Conservation (phyloP, 2,888 invertebrate genomes). For the Amiota minor region DNA sequence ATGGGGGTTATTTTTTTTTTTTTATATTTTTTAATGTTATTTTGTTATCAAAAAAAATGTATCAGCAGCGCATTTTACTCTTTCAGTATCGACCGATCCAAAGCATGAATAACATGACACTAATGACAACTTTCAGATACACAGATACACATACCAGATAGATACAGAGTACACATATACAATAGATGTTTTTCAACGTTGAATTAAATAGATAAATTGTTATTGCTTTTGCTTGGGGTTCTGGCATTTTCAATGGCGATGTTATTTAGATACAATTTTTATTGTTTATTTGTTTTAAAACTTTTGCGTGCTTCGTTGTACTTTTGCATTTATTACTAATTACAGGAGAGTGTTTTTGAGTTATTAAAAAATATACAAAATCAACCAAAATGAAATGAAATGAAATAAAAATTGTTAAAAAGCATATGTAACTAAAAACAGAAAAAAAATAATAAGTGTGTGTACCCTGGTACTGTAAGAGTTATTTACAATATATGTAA, state of each 20-base stretch:
- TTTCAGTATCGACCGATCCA: slow-evolving; percentile 11
- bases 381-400: background rate
- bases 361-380: background rate
- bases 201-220: background rate
- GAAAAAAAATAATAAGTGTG: too few relatives aligned
- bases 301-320: slow-evolving; percentile 22
- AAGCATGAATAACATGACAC: slow-evolving; percentile 22
- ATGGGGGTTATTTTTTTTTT: too few relatives aligned
- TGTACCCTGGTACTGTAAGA: too few relatives aligned
- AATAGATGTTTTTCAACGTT: background rate
- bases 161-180: too few relatives aligned
- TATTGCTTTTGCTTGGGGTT: slow-evolving; percentile 2
- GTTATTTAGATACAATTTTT: slow-evolving; percentile 5
- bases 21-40: background rate
- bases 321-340: slow-evolving; percentile 19
- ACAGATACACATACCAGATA: slow-evolving; percentile 12
- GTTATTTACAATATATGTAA: too few relatives aligned
- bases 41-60: slow-evolving; percentile 53
- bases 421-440: too few relatives aligned
- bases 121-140: slow-evolving; percentile 47
- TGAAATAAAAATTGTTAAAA: background rate
- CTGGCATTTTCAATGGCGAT: slow-evolving; percentile 16
- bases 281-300: background rate
- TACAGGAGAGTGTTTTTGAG: background rate
- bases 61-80: slow-evolving; percentile 58